These are phyloP conservation scores for Scolopax rusticola DNA, from an alignment of 2,797 vertebrate species.

Conservation along the genomic window DNA sequence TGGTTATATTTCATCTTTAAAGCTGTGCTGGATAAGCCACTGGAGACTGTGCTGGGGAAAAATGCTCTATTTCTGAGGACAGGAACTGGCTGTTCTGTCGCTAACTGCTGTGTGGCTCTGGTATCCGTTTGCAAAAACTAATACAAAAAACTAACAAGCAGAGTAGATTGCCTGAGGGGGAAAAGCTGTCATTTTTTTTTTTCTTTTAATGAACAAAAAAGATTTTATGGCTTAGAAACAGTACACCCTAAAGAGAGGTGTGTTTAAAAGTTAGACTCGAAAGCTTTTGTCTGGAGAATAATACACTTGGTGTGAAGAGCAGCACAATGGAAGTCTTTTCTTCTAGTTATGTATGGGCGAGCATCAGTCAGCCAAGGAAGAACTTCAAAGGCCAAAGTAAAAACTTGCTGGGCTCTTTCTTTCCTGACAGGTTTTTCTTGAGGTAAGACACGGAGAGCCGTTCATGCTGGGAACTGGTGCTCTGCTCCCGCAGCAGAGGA, in stretches of 20 bases:
- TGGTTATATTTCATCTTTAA: not conserved
- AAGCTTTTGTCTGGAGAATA: conserved; percentile 61
- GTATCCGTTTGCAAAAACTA: not conserved
- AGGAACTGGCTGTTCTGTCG: not conserved
- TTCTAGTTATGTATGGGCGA: conserved; percentile 52
- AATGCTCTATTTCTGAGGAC: not conserved
- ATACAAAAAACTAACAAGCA: not conserved
- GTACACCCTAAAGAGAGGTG: conserved; percentile 35
- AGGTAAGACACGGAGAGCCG: conserved; percentile 15
- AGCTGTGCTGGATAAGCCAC: not conserved
- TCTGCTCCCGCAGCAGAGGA: not conserved
- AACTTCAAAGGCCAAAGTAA: conserved; percentile 41
- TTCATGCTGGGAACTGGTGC: not conserved
- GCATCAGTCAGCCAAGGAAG: conserved; percentile 61
- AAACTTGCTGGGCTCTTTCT: conserved; percentile 8
- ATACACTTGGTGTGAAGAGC: not conserved
- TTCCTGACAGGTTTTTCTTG: conserved; percentile 42
- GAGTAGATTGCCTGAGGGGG: not conserved
- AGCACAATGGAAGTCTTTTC: conserved; percentile 53
- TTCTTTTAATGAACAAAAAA: not conserved
- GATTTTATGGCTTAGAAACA: conserved; percentile 32
- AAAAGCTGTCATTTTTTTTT: not conserved
- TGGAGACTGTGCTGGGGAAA: not conserved
- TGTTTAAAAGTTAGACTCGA: conserved; percentile 12
- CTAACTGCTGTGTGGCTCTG: not conserved